Evolutionary conservation across 2,888 invertebrate species (phyloP).

Genomic region (Gastracanthus pulcherrimus): DNA sequence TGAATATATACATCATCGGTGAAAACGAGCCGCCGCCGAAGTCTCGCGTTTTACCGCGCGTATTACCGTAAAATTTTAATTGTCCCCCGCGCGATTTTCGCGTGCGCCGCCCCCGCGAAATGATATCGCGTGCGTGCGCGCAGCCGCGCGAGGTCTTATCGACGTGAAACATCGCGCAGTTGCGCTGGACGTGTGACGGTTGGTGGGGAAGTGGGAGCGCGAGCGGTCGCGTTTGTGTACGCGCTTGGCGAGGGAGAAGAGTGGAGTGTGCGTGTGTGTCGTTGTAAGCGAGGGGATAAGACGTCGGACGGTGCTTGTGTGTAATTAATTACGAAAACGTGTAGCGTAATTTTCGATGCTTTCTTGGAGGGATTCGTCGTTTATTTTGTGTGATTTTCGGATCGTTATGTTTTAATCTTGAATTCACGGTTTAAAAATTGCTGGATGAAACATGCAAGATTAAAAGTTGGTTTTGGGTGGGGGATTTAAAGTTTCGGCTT

Average conservation of each 20-base stretch:
- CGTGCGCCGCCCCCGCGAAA: conserved; percentile 25
- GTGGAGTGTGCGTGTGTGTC: too few species aligned
- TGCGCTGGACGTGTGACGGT: not conserved
- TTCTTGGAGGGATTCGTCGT: not conserved
- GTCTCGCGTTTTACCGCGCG: conserved; percentile 25
- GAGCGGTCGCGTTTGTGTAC: not conserved
- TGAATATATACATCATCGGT: not conserved
- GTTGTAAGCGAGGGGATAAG: not conserved
- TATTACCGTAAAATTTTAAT: conserved; percentile 51
- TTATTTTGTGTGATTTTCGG: not conserved
- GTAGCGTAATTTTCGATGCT: not conserved
- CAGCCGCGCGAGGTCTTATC: not conserved
- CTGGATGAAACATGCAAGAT: too few species aligned
- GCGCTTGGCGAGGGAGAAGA: not conserved
- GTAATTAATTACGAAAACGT: not conserved
- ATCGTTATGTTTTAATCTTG: not conserved
- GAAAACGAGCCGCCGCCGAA: not conserved
- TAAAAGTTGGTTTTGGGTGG: too few species aligned
- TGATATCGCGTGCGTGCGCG: conserved; percentile 16
- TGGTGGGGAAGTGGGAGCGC: not conserved
- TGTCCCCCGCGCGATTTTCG: conserved; percentile 12
- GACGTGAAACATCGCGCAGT: not conserved
- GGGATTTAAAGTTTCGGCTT: too few species aligned
- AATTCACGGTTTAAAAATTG: too few species aligned
- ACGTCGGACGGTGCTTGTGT: too few species aligned